Evolutionary conservation across 2,113 vertebrate genomes (phyloP).

Genomic region (Scolopax mira): DNA sequence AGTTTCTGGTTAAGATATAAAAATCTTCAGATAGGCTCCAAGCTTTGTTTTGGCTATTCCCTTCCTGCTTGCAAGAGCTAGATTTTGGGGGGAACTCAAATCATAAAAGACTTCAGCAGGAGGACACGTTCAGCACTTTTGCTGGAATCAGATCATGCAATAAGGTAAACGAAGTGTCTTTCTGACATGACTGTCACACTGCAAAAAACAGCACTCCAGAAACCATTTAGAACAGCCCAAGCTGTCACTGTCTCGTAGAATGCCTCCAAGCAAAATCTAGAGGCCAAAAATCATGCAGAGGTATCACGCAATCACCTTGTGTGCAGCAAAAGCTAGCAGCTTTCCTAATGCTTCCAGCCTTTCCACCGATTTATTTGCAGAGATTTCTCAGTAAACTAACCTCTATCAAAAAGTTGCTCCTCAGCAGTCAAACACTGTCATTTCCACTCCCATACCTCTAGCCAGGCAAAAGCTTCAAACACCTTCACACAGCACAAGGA

Average conservation of each 20-base stretch:
- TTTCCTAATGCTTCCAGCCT: neutral
- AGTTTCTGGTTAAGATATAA: neutral
- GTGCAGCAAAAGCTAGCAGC: neutral
- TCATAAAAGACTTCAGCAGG: neutral
- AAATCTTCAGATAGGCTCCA: rapidly evolving
- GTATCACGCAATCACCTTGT: neutral
- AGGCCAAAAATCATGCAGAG: neutral
- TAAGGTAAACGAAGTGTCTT: neutral
- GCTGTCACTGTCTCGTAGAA: neutral
- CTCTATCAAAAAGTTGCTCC: neutral
- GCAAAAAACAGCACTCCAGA: neutral
- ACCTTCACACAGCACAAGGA: neutral
- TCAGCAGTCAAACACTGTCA: neutral
- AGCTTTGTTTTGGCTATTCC: neutral
- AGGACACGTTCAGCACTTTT: neutral
- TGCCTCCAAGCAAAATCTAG: neutral
- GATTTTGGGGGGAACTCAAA: neutral
- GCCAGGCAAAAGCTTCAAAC: neutral
- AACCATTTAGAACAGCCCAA: neutral
- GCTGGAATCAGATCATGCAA: neutral
- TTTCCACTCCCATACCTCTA: no score
- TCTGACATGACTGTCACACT: neutral
- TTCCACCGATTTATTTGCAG: neutral
- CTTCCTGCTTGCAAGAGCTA: neutral
- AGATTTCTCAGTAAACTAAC: neutral